These are phyloP conservation scores for Miichthys miiuy DNA, from an alignment of 2,797 vertebrate genomes.

Conservation along the genomic window DNA sequence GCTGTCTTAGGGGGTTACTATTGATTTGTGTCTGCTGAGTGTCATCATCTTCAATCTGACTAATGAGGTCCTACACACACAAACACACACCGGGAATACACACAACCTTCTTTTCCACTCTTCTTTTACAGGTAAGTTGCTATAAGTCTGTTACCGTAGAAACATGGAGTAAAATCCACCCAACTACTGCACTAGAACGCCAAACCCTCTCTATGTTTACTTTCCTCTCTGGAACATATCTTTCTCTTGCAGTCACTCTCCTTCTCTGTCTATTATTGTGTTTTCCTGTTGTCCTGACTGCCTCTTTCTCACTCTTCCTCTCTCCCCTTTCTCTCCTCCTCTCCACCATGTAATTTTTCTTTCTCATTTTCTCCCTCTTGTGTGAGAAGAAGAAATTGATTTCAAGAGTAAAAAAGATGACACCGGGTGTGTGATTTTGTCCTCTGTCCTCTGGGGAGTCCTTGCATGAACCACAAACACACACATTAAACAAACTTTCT, in stretches of 20 bases:
- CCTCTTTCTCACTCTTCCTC: background rate
- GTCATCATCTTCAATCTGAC: conserved; percentile 70
- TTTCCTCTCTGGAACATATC: background rate
- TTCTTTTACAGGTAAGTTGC: conserved; percentile 30
- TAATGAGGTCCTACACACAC: conserved; percentile 62
- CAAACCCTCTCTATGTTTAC: conserved; percentile 11
- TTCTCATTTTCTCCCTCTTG: background rate
- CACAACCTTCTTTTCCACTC: background rate
- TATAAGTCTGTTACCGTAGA: conserved; percentile 20
- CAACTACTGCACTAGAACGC: background rate
- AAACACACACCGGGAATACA: conserved; percentile 4
- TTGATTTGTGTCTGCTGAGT: conserved; percentile 73
- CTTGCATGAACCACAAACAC: background rate
- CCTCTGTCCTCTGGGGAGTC: conserved; percentile 2
- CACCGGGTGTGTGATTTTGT: conserved; percentile 21
- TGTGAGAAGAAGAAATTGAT: background rate
- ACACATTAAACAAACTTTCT: background rate
- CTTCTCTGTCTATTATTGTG: background rate
- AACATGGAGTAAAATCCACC: conserved; percentile 27
- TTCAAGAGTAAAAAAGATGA: conserved; percentile 11
- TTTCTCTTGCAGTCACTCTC: background rate
- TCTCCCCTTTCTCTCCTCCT: background rate
- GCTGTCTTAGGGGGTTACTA: conserved; percentile 61
- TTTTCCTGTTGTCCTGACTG: background rate
- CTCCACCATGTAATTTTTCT: conserved; percentile 9